Evolutionary conservation across 1,140 invertebrate species (phyloP).

Genomic region (Drosophila punjabiensis): DNA sequence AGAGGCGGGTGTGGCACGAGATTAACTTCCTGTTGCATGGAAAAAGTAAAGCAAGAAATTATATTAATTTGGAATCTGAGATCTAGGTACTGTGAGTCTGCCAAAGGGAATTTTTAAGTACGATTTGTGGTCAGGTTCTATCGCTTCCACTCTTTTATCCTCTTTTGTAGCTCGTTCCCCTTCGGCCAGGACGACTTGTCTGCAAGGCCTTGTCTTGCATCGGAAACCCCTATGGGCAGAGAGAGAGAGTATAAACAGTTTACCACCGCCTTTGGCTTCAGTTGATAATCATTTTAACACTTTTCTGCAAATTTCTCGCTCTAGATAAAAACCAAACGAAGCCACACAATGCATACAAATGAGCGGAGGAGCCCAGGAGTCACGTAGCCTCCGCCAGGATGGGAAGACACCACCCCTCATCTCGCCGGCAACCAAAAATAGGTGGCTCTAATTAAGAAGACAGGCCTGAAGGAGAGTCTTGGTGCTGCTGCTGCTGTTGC

Average conservation of each 20-base stretch:
- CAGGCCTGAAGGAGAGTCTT: conserved; percentile 20
- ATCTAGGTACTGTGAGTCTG: background rate
- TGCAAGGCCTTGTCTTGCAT: conserved; percentile 1
- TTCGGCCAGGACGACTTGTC: conserved; percentile 14
- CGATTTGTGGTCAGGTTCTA: background rate
- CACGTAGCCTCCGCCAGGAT: conserved; percentile 31
- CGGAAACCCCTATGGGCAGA: background rate
- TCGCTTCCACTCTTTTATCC: conserved; percentile 19
- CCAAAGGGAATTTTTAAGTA: background rate
- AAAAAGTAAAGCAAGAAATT: background rate
- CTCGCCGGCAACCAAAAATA: conserved; percentile 1
- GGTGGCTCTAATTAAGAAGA: conserved; percentile 67
- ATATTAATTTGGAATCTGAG: background rate
- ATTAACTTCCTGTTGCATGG: conserved; percentile 68
- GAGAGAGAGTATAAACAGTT: conserved; percentile 32
- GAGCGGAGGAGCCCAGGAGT: conserved; percentile 34
- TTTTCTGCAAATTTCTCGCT: conserved; percentile 33
- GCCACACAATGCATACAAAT: conserved; percentile 54
- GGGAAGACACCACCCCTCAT: conserved; percentile 5
- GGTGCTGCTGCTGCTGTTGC: background rate
- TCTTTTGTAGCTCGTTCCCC: conserved; percentile 50
- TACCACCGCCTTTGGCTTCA: conserved; percentile 3
- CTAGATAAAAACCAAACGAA: conserved; percentile 35
- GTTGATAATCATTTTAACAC: conserved; percentile 49
- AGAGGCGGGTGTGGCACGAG: conserved; percentile 6